Evolutionary conservation across 2,113 vertebrate species (phyloP), one percentile per base, ranked within the genome.

Genomic region (Microtus ochrogaster): DNA sequence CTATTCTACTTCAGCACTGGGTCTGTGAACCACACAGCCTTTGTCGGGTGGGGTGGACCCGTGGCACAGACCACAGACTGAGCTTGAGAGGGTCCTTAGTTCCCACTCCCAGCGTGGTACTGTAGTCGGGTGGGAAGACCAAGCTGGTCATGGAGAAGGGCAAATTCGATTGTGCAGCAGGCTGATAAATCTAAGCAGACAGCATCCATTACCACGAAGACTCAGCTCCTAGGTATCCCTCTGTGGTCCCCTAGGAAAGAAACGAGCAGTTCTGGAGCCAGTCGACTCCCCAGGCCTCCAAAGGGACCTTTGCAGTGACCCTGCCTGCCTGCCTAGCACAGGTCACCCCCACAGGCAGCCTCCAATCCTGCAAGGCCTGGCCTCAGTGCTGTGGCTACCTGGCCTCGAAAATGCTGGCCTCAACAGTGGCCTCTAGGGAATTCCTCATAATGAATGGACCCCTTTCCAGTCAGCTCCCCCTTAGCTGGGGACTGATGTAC

Each of bases 171-270:
- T 3, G 8, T 22, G 28, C 39, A 8, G 5, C 2, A 6, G 26
- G 0, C 28, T 13, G 6, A 6, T n/a, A 1, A 26, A n/a, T 26
- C 3, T n/a, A 12, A 49, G 36, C 22, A 4, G 6, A 24, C 12
- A 24, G 44, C 41, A 36, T 5, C 58, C 19, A 21, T 77, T 33
- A 14, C 70, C 65, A 44, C 2, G 19, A 86, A 1, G 11, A 61
- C 33, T 61, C 89, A 74, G 68, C 33, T 36, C 61, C 3, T 6
- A 73, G n/a, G 61, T 9, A 7, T 65, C 3, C 58, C 61, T 70
- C 39, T 47, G 28, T 0, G 1, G 14, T 47, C 39, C 76, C 13
- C 0, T 2, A 26, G 52, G 70, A 22, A 65, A 79, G 63, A 24
- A 47, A 70, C 33, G 83, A 74, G 2, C 41, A 63, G 44, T 52